phyloP scores from a whole-genome alignment of 2,797 vertebrate species.

The Dicrostonyx torquatus region DNA sequence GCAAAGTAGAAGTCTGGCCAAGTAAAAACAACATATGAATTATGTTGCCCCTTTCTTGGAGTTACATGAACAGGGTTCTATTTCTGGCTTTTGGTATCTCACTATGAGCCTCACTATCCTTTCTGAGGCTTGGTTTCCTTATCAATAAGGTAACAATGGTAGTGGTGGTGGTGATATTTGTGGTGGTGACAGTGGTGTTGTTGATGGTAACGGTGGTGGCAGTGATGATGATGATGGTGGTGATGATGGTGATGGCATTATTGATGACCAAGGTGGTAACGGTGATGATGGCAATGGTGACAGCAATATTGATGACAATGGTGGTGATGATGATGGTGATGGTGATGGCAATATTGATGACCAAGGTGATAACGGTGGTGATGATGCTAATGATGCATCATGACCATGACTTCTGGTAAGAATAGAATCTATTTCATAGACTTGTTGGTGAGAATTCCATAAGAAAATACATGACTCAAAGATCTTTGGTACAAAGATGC shows the following conservation, averaged over 20 bases:
- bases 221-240: background rate
- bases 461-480: background rate
- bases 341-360: background rate
- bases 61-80: background rate
- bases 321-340: rapidly evolving
- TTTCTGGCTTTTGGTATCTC: background rate
- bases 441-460: background rate
- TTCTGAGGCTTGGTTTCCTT: background rate
- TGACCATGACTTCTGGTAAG: background rate
- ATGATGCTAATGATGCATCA: background rate
- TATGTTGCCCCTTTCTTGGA: background rate
- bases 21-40: background rate
- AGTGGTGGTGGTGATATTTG: background rate
- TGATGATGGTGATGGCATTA: background rate
- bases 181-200: background rate
- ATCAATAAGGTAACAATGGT: background rate
- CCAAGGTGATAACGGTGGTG: background rate
- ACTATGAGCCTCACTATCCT: background rate
- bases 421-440: no score
- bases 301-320: background rate
- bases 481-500: background rate
- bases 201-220: background rate
- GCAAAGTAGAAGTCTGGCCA: background rate
- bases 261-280: background rate
- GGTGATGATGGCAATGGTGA: background rate